Evolutionary conservation across 2,888 invertebrate species (phyloP), one percentile per base, ranked within the genome.

Genomic region (Callyntrura guangdongensis): DNA sequence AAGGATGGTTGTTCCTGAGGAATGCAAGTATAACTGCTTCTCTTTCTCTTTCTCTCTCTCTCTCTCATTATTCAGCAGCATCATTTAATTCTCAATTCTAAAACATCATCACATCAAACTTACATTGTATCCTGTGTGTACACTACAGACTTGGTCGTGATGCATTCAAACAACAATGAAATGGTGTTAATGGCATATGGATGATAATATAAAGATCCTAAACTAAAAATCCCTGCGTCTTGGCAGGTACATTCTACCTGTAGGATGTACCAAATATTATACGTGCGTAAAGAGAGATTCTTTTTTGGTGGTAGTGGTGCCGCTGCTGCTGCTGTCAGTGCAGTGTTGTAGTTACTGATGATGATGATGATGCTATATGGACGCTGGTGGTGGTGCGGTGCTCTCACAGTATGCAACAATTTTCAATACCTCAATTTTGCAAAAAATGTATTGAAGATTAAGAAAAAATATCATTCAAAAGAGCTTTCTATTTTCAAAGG

Each of bases 121-220:
- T 47, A 64, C 14, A 36, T 36, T 36, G 36, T 36, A 36, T 36
- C 36, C 36, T 36, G 36, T 36, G 36, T 36, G 36, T 36, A 49
- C 69, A 27, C 17, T 27, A 17, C 67, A 49, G 49, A 17, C 45
- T 82, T n/a, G 27, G 61, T 81, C 89, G 84, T 85, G 89, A 85
- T 89, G 79, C 84, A 77, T 89, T 89, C 77, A 84, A 72, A 79
- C 89, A 89, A 85, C 89, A 89, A 84, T 91, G 90, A 90, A 91
- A 87, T 87, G 87, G 91, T 91, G 91, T 84, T 91, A 91, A 91
- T 91, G 88, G 91, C 84, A 91, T 91, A 82, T 91, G 87, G 77
- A 87, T 91, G 91, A 67, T 91, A 91, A 84, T 91, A 84, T 91
- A 74, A 74, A 74, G 49, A 74, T 74, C 47, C 20, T 69, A 69